Evolutionary conservation across 1,140 invertebrate genomes (phyloP).

Genomic region (Pararge aegeria): DNA sequence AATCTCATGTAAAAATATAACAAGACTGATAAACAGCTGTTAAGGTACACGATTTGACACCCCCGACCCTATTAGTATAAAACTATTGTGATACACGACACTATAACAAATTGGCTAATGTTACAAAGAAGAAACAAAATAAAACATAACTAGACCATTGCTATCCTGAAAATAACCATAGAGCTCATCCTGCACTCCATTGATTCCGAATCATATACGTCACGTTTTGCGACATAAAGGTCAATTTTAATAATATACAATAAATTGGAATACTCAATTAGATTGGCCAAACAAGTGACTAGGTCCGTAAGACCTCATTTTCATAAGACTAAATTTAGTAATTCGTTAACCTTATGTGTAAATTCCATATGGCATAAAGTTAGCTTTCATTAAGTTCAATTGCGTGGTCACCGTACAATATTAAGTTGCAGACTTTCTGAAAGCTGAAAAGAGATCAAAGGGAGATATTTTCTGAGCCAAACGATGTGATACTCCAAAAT

Average conservation of each 20-base stretch:
- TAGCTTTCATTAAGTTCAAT: conserved; percentile 78
- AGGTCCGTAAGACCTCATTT: conserved; percentile 72
- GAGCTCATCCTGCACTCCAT: conserved; percentile 75
- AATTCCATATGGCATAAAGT: conserved; percentile 79
- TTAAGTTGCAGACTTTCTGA: conserved; percentile 78
- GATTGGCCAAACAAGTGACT: conserved; percentile 78
- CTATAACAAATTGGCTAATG: conserved; percentile 79
- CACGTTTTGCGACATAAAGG: conserved; percentile 63
- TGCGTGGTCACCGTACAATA: conserved; percentile 67
- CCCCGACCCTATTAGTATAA: conserved; percentile 72
- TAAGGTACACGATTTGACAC: conserved; percentile 75
- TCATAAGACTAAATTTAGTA: conserved; percentile 79
- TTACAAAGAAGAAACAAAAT: conserved; percentile 75
- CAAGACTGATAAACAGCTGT: conserved; percentile 58
- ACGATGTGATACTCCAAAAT: conserved; percentile 79
- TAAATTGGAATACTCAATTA: conserved; percentile 78
- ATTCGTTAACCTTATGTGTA: conserved; percentile 79
- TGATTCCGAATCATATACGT: conserved; percentile 61
- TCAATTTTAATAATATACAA: conserved; percentile 73
- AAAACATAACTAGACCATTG: conserved; percentile 77
- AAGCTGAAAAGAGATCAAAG: conserved; percentile 79
- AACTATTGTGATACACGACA: conserved; percentile 76
- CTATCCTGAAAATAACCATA: conserved; percentile 75
- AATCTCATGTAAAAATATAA: conserved; percentile 76
- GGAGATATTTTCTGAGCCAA: conserved; percentile 79